A percentile compares a stretch with the other conserved stretches of the same genome.
Evolutionary conservation across 2,113 vertebrate genomes (phyloP).

Genomic region (Muntiacus muntjak): DNA sequence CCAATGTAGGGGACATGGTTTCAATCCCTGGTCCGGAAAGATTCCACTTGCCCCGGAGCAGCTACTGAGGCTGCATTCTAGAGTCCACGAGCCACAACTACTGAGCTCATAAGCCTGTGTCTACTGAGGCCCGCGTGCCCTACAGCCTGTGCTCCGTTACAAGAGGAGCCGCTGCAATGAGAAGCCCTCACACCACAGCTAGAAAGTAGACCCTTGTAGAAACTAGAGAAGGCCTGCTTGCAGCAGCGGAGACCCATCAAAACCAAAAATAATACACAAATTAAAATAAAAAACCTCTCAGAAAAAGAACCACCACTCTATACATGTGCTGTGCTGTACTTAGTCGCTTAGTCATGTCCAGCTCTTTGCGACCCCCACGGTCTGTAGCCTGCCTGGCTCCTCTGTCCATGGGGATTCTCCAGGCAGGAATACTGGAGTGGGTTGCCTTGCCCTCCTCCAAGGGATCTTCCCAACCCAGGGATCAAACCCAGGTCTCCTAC

Average conservation of each 20-base stretch:
- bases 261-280: not conserved
- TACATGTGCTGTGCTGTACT: not conserved
- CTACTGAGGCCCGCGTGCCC: rapidly evolving
- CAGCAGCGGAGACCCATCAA: not conserved
- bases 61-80: not conserved
- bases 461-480: not conserved
- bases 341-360: not conserved
- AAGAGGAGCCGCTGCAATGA: not conserved
- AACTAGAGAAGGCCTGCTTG: not conserved
- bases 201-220: not conserved
- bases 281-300: not conserved
- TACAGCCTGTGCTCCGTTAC: rapidly evolving
- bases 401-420: not conserved
- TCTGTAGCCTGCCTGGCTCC: not conserved
- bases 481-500: not conserved
- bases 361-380: rapidly evolving
- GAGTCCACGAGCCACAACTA: not conserved
- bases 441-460: not conserved
- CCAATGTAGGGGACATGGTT: not conserved
- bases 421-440: not conserved
- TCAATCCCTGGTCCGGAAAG: not conserved
- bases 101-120: not conserved
- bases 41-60: not conserved
- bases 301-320: not conserved
- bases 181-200: not conserved